Percentiles rank a stretch among this genome's conserved stretches.
Evolutionary conservation across 2,113 vertebrate species (phyloP).

Genomic region (Paratilapia polleni): DNA sequence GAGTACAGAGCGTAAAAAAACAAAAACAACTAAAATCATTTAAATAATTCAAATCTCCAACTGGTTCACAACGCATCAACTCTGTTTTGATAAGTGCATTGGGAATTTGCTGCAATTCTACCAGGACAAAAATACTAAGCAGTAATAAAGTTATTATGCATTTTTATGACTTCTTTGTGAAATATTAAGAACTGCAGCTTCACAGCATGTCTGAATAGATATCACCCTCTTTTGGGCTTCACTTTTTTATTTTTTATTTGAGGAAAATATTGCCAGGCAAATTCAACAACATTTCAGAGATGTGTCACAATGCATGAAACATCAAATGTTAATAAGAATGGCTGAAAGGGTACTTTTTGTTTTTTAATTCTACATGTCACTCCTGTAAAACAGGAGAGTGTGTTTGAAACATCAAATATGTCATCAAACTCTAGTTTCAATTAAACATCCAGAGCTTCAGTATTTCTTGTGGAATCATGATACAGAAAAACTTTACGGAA

Average conservation of each 20-base stretch:
- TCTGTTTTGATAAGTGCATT: not conserved
- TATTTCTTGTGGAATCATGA: too few relatives aligned
- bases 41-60: not conserved
- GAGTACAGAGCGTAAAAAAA: not conserved
- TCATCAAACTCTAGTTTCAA: too few relatives aligned
- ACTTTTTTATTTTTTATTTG: too few relatives aligned
- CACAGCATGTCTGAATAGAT: not conserved
- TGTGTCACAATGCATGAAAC: too few relatives aligned
- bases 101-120: slow-evolving; percentile 77
- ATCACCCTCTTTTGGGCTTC: slow-evolving; percentile 68
- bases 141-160: not conserved
- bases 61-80: slow-evolving; percentile 56
- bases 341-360: too few relatives aligned
- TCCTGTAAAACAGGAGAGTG: too few relatives aligned
- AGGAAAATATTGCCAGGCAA: too few relatives aligned
- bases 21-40: not conserved
- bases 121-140: not conserved
- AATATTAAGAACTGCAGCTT: not conserved
- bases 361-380: too few relatives aligned
- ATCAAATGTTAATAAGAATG: too few relatives aligned
- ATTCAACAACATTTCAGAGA: too few relatives aligned
- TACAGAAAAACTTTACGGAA: not conserved
- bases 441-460: too few relatives aligned
- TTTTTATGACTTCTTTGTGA: not conserved
- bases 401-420: too few relatives aligned